Evolutionary conservation across 2,888 invertebrate genomes (phyloP).

Genomic region (Uloborus plumipes): DNA sequence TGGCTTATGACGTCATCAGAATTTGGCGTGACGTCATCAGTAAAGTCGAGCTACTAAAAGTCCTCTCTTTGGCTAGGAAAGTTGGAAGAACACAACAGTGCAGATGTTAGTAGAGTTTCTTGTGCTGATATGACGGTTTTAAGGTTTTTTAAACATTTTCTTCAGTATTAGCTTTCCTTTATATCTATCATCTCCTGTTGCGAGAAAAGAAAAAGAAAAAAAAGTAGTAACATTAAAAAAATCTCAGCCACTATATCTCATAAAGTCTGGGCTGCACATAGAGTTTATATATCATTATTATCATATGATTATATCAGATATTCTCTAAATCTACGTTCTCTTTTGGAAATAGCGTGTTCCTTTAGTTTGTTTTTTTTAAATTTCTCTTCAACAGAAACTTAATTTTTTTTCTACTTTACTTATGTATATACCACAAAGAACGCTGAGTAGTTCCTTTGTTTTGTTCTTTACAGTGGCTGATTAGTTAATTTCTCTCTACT

Average conservation of each 20-base stretch:
- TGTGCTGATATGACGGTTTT: conserved; percentile 65
- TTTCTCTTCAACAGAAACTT: conserved; percentile 33
- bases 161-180: conserved; percentile 40
- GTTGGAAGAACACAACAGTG: conserved; percentile 65
- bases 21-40: conserved; percentile 64
- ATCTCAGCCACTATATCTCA: conserved; percentile 40
- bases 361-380: conserved; percentile 46
- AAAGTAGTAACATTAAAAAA: conserved; percentile 51
- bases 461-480: conserved; percentile 62
- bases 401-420: conserved; percentile 48
- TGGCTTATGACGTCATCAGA: conserved; percentile 79
- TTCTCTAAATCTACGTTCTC: conserved; percentile 64
- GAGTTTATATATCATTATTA: conserved; percentile 37
- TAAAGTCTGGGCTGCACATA: conserved; percentile 43
- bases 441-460: conserved; percentile 48
- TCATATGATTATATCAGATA: conserved; percentile 59
- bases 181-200: conserved; percentile 58
- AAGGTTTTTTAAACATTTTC: conserved; percentile 40
- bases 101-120: conserved; percentile 63
- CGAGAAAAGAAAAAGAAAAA: conserved; percentile 42
- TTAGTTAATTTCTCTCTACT: conserved; percentile 39
- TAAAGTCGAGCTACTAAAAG: conserved; percentile 53
- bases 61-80: conserved; percentile 65
- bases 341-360: conserved; percentile 45
- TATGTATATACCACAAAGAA: conserved; percentile 56